A percentile compares a stretch with the other conserved stretches of the same genome.
Conservation (phyloP, 2,797 vertebrate species). For the Leuciscus waleckii region DNA sequence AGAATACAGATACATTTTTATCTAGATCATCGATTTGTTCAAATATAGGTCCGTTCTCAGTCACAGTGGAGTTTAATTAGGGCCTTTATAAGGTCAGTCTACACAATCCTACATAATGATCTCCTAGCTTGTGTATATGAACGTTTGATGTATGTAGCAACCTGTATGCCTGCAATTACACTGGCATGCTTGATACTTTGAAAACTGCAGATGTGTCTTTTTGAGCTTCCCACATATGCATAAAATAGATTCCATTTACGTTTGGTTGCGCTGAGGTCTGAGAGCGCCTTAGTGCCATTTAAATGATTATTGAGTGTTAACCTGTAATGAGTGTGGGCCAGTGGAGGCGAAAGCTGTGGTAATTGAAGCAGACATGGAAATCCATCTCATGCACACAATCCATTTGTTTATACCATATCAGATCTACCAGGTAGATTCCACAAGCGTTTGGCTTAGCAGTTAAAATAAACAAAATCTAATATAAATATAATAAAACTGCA, state of each 20-base stretch:
- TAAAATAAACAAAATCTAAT: not conserved
- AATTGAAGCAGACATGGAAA: conserved; percentile 2
- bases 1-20: not conserved
- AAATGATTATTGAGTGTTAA: conserved; percentile 32
- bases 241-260: not conserved
- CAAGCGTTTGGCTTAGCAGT: not conserved
- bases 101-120: not conserved
- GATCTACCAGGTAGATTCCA: not conserved
- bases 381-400: not conserved
- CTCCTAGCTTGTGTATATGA: not conserved
- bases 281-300: not conserved
- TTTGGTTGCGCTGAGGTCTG: not conserved
- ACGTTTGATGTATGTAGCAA: no score
- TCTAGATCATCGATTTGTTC: not conserved
- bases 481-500: not conserved
- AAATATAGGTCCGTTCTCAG: not conserved
- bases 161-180: not conserved
- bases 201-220: not conserved
- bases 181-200: not conserved
- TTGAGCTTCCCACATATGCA: not conserved
- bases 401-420: not conserved
- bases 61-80: not conserved
- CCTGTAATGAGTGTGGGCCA: not conserved
- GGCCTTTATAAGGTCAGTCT: not conserved
- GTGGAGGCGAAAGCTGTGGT: not conserved